Conservation (phyloP, 2,797 vertebrate species). For the Cyprinella venusta region DNA sequence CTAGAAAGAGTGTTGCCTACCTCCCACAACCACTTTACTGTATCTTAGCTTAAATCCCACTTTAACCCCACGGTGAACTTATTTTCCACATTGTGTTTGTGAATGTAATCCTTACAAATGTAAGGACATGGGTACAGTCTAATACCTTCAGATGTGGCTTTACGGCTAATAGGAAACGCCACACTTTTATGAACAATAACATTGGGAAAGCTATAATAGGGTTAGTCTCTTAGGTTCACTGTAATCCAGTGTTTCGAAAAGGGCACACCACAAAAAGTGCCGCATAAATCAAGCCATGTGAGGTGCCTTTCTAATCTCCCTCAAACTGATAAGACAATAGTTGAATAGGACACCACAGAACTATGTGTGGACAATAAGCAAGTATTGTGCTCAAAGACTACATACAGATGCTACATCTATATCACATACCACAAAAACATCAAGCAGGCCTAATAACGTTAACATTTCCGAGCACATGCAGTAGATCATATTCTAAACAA, state of each 20-base stretch:
- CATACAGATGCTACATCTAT: not conserved
- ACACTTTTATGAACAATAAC: conserved; percentile 32
- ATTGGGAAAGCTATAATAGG: conserved; percentile 8
- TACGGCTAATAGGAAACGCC: conserved; percentile 40
- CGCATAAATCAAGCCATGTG: conserved; percentile 3
- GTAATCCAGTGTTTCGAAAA: conserved; percentile 4
- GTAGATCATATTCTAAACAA: conserved; percentile 15
- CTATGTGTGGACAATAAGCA: not conserved
- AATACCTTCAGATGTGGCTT: conserved; percentile 23
- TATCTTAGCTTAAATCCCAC: conserved; percentile 67
- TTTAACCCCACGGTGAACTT: conserved; percentile 68
- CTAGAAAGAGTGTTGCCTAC: conserved; percentile 66
- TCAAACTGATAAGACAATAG: conserved; percentile 30
- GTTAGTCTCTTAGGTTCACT: not conserved
- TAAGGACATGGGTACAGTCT: conserved; percentile 18
- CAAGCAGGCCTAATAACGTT: not conserved
- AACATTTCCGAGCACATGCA: conserved; percentile 20
- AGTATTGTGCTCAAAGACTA: not conserved
- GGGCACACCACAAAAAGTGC: not conserved
- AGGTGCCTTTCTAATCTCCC: conserved; percentile 17
- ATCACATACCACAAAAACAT: not conserved
- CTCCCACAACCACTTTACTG: conserved; percentile 70
- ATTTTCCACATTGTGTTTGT: conserved; percentile 67
- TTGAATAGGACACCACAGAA: not conserved
- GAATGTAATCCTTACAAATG: conserved; percentile 43